These are phyloP conservation scores for Nomada hirtipes DNA, from an alignment of 2,888 invertebrate genomes.

Conservation along the genomic window DNA sequence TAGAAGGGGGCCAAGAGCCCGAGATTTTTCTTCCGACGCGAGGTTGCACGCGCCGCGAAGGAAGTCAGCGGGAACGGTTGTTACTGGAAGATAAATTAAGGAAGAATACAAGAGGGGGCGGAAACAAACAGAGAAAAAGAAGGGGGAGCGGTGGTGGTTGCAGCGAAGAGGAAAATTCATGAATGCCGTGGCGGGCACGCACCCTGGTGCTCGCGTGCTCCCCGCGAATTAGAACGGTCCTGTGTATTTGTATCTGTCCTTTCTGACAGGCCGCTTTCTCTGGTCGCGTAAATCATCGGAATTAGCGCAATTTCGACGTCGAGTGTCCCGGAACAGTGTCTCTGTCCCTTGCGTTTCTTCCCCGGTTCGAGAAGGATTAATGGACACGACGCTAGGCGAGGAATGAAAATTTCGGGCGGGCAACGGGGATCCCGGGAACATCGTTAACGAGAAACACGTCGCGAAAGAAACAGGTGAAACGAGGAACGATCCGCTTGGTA, in stretches of 20 bases:
- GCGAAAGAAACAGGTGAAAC: not conserved
- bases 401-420: constrained; percentile 20
- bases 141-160: constrained; percentile 1
- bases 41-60: constrained; percentile 13
- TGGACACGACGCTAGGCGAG: constrained; percentile 21
- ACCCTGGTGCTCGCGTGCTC: constrained; percentile 66
- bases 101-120: constrained; percentile 38
- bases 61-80: constrained; percentile 51
- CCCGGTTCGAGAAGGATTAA: constrained; percentile 28
- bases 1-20: constrained; percentile 14
- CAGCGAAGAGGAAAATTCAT: constrained; percentile 42
- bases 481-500: not conserved
- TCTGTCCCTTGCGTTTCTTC: constrained; percentile 34
- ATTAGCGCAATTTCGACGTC: constrained; percentile 67
- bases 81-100: constrained; percentile 63
- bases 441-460: not conserved
- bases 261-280: constrained; percentile 55
- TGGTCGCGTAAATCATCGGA: constrained; percentile 59
- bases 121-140: constrained; percentile 30
- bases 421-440: not conserved
- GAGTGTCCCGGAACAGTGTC: constrained; percentile 44
- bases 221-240: constrained; percentile 60
- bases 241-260: constrained; percentile 67
- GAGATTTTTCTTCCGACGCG: constrained; percentile 47
- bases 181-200: constrained; percentile 39